Evolutionary conservation across 2,113 vertebrate genomes (phyloP).

Genomic region (Calyptomena viridis): DNA sequence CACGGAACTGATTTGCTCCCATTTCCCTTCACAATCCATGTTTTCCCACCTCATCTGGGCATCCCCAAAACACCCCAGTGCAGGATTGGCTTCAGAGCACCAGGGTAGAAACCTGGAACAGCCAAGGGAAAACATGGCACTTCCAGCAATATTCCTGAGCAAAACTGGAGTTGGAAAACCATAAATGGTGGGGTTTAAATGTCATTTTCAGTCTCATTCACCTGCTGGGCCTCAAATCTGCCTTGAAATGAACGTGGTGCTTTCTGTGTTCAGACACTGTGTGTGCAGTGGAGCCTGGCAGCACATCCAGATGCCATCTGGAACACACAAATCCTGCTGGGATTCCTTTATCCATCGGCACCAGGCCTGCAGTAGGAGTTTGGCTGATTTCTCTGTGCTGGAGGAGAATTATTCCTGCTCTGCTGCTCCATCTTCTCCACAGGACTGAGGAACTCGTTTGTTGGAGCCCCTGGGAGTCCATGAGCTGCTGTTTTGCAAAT

Average conservation of each 20-base stretch:
- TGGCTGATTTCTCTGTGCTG: background rate
- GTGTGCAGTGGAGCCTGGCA: too few relatives aligned
- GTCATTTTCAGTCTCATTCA: background rate
- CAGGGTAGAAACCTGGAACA: background rate
- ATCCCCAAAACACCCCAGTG: rapidly evolving
- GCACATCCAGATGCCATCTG: background rate
- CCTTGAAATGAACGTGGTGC: rapidly evolving
- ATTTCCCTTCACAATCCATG: rapidly evolving
- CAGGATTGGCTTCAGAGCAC: background rate
- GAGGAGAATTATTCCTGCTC: background rate
- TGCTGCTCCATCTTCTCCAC: background rate
- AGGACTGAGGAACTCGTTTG: background rate
- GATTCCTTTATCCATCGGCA: background rate
- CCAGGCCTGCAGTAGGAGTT: background rate
- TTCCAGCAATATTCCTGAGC: background rate
- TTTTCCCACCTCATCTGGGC: background rate
- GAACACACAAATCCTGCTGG: background rate
- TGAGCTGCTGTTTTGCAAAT: background rate
- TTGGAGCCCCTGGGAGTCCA: background rate
- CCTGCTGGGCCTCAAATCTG: background rate
- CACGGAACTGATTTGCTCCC: rapidly evolving
- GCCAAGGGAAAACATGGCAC: background rate
- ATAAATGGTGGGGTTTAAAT: background rate
- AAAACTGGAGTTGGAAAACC: background rate
- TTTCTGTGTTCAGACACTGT: background rate